A percentile compares a stretch with the other conserved stretches of the same genome.
Evolutionary conservation across 2,113 vertebrate genomes (phyloP).

Genomic region (Dolichotis patagonum): DNA sequence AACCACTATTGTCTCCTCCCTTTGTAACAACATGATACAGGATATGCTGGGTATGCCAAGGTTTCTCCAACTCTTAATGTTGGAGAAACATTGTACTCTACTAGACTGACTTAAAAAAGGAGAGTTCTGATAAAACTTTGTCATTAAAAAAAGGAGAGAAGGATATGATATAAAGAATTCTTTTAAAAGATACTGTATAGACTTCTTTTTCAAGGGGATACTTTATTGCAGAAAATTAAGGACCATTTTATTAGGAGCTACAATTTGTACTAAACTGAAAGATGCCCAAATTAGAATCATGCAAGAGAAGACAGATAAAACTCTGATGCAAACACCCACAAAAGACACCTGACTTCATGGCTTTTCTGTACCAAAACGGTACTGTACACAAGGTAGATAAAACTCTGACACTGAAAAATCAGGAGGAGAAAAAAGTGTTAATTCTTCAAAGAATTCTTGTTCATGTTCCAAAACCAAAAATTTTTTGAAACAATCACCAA

Average conservation of each 20-base stretch:
- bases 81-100: too few relatives aligned
- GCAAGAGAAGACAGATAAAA: not conserved
- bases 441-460: slow-evolving; percentile 26
- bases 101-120: too few relatives aligned
- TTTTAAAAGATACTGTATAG: not conserved
- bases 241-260: not conserved
- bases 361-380: slow-evolving; percentile 33
- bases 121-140: not conserved
- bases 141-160: not conserved
- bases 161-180: not conserved
- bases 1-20: not conserved
- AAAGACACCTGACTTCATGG: not conserved
- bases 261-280: slow-evolving; percentile 18
- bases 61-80: not conserved
- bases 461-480: not conserved
- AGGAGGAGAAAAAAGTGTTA: slow-evolving; percentile 21
- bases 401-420: slow-evolving; percentile 26
- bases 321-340: not conserved
- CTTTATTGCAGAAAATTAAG: slow-evolving; percentile 27
- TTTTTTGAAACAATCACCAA: not conserved
- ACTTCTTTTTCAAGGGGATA: not conserved
- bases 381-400: not conserved
- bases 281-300: not conserved
- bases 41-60: not conserved
- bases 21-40: not conserved